Evolutionary conservation across 2,888 invertebrate genomes (phyloP), one percentile per base, ranked within the genome.

Genomic region (Diploptera punctata): DNA sequence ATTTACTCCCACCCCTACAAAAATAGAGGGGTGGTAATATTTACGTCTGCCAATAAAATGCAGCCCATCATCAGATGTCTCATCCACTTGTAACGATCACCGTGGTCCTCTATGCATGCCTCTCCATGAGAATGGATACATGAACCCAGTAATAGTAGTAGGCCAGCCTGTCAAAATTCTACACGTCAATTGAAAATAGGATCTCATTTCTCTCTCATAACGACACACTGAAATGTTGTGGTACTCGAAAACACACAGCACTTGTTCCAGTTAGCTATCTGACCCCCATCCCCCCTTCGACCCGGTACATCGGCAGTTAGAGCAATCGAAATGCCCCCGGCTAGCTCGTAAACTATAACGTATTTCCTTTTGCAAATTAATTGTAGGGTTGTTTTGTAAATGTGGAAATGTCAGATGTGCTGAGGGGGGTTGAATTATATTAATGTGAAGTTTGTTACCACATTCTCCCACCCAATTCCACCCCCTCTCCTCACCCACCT

Each of bases 121-220:
- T 65, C 65, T 65, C 47, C 26, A 65, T 44, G 43, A 47, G 65
- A 65, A 44, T 65, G 65, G 65, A 19, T 65, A 65, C 65, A 65
- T 65, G 65, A 65, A 65, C 26, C 65, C 16, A 44, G 65, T 65
- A 65, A 43, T 18, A 43, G 47, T 44, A 47, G 13, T n/a, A n/a
- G 9, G 44, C 24, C 4, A 60, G 16, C 65, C 65, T 65, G 65
- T 65, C 65, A 65, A 65, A 65, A 65, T 65, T 65, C 47, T 65
- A 65, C 65, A 65, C 65, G 47, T 65, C 65, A 65, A 65, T 65
- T 65, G 65, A 65, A 47, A 65, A 65, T 65, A 65, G 65, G 65
- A 65, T 65, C 33, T 16, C 31, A 29, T 29, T 24, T 60, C 60
- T 60, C 31, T 31, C 29, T 44, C 44, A 47, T 47, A 65, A 65